phyloP scores from a whole-genome alignment of 1,140 invertebrate genomes.

The Papilio helenus region DNA sequence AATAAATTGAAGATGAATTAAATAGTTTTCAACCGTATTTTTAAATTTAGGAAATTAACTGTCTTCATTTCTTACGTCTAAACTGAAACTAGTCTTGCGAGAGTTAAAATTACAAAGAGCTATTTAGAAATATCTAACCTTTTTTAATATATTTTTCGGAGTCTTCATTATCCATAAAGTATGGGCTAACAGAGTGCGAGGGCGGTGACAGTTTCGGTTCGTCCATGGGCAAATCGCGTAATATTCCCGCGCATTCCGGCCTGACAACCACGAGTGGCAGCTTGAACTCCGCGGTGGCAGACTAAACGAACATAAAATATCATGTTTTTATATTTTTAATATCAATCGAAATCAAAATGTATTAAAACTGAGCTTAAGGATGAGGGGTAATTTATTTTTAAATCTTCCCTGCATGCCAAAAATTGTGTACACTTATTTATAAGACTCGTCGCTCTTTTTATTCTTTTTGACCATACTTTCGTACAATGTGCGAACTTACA shows the following conservation, averaged over 20 bases:
- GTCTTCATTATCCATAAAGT: constrained; percentile 87
- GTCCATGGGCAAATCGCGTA: constrained; percentile 83
- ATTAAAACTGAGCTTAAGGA: not conserved
- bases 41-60: not conserved
- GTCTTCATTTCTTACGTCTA: not conserved
- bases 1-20: not conserved
- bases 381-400: not conserved
- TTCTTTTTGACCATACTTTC: constrained; percentile 40
- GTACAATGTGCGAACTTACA: constrained; percentile 74
- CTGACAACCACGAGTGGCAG: constrained; percentile 86
- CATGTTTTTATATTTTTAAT: constrained; percentile 18
- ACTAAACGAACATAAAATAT: constrained; percentile 70
- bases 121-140: constrained; percentile 64
- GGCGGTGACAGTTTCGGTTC: constrained; percentile 83
- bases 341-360: too few species aligned
- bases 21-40: too few species aligned
- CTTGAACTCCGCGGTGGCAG: constrained; percentile 85
- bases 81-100: not conserved
- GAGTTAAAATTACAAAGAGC: constrained; percentile 1
- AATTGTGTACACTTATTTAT: too few species aligned
- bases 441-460: not conserved
- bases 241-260: constrained; percentile 85
- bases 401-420: too few species aligned
- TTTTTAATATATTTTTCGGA: constrained; percentile 86
- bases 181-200: constrained; percentile 84